These are phyloP conservation scores for Halcyon chelicuti DNA, from an alignment of 2,797 vertebrate species.

Conservation along the genomic window DNA sequence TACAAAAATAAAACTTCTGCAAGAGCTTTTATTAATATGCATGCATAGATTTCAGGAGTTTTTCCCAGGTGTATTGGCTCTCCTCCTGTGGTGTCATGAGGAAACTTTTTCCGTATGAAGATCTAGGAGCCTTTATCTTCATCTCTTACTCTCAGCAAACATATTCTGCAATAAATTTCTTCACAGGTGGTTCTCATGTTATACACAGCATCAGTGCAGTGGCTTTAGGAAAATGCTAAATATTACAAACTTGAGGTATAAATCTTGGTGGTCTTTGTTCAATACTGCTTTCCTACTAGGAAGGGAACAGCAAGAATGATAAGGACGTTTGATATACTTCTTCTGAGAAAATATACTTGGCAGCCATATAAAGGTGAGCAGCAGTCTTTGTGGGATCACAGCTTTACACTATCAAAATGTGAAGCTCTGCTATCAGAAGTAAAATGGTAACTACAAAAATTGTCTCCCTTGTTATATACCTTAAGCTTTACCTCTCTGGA, in stretches of 20 bases:
- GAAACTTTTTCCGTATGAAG: background rate
- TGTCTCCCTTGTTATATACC: background rate
- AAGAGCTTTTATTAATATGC: background rate
- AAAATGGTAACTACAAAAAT: background rate
- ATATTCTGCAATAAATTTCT: background rate
- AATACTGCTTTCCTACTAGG: background rate
- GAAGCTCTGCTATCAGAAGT: conserved; percentile 8
- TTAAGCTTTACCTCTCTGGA: background rate
- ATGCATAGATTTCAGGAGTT: background rate
- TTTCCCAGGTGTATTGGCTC: background rate
- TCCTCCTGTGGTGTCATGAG: rapidly evolving
- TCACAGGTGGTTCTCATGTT: background rate
- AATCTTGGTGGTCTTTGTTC: background rate
- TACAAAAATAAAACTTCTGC: background rate
- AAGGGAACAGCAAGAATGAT: background rate
- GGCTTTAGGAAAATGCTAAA: background rate
- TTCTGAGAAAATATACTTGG: background rate
- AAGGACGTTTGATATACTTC: background rate
- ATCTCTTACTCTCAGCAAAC: background rate
- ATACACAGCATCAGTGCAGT: rapidly evolving
- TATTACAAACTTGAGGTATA: background rate
- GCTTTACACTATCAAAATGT: background rate
- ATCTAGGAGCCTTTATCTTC: background rate
- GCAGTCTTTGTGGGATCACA: background rate
- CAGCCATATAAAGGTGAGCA: background rate